These are phyloP conservation scores for Leptinotarsa texana DNA, from an alignment of 1,140 invertebrate species.

Conservation along the genomic window DNA sequence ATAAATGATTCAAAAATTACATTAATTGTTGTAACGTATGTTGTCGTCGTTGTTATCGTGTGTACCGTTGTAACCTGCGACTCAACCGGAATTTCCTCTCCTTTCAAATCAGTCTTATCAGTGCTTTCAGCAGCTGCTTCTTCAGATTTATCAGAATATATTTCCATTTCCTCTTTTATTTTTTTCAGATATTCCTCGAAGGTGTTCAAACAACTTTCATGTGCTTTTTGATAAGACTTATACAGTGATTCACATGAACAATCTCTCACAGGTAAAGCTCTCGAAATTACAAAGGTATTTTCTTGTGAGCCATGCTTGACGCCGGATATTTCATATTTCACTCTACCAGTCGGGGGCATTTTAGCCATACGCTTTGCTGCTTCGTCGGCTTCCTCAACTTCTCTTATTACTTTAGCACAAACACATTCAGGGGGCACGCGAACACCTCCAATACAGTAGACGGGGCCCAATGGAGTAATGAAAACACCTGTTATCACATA, in stretches of 20 bases:
- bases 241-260: conserved; percentile 47
- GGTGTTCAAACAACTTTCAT: conserved; percentile 40
- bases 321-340: conserved; percentile 46
- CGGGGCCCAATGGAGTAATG: conserved; percentile 30
- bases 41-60: too few species aligned
- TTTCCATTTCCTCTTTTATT: conserved; percentile 21
- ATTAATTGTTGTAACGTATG: too few species aligned
- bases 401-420: conserved; percentile 30
- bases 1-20: too few species aligned
- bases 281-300: conserved; percentile 46
- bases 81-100: conserved; percentile 17
- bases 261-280: conserved; percentile 31
- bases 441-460: conserved; percentile 36
- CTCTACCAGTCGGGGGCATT: conserved; percentile 43
- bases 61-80: background rate
- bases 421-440: conserved; percentile 31
- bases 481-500: conserved; percentile 32
- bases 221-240: conserved; percentile 38
- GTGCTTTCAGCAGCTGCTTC: background rate
- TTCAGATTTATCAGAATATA: background rate
- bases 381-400: conserved; percentile 35
- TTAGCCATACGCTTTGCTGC: conserved; percentile 34
- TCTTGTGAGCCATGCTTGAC: conserved; percentile 44
- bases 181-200: conserved; percentile 42
- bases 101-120: background rate